phyloP scores from a whole-genome alignment of 92 coral and sea anemone genomes.

The Porites cylindrica region DNA sequence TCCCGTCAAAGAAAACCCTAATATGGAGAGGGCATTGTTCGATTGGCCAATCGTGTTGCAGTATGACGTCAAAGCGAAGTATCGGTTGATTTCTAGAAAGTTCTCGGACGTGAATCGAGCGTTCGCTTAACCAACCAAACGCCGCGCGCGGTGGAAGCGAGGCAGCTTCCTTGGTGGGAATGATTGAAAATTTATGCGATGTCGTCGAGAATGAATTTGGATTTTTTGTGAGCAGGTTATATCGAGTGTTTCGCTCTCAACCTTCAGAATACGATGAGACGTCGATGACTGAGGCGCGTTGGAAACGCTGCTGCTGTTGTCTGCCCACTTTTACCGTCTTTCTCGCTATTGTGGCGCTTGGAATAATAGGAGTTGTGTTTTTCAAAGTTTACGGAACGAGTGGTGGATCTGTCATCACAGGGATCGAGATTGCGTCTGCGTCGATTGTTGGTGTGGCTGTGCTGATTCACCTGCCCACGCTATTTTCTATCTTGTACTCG shows the following conservation, averaged over 20 bases:
- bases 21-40: too few relatives aligned
- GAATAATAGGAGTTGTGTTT: constrained; percentile 82
- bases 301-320: constrained; percentile 99
- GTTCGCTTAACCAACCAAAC: too few relatives aligned
- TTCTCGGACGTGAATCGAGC: too few relatives aligned
- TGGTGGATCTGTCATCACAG: constrained; percentile 83
- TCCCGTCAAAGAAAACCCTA: too few relatives aligned
- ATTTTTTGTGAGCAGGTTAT: constrained; percentile 88
- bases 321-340: constrained; percentile 89
- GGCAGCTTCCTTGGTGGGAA: constrained; percentile 96
- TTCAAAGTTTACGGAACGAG: constrained; percentile 86
- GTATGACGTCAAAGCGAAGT: too few relatives aligned
- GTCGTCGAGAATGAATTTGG: constrained; percentile 97
- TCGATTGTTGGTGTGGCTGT: constrained; percentile 95
- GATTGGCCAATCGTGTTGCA: too few relatives aligned
- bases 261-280: constrained; percentile 83
- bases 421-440: constrained; percentile 88
- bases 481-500: constrained; percentile 92
- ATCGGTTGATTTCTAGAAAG: too few relatives aligned
- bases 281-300: constrained; percentile 79
- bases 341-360: constrained; percentile 81
- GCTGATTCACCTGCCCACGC: constrained; percentile 89
- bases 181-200: constrained; percentile 96
- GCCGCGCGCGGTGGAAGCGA: constrained; percentile 70
- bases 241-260: constrained; percentile 94